Evolutionary conservation across 2,888 invertebrate genomes (phyloP), one percentile per base, ranked within the genome.

Genomic region (Eucriotettix oculatus): DNA sequence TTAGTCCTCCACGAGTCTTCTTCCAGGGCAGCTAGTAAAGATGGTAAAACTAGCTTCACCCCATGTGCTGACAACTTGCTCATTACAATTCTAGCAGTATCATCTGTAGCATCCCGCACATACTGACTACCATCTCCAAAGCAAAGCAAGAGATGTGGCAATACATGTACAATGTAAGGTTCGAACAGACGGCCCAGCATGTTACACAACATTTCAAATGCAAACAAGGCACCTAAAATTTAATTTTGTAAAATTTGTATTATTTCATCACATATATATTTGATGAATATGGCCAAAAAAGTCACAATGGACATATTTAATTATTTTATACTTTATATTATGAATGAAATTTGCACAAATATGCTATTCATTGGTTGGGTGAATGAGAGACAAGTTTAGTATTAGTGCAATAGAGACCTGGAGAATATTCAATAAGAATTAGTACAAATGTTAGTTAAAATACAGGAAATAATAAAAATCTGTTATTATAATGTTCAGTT

Each of bases 1-100:
- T 97, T 97, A 1, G 99, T 99, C 69, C 99, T 79, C 99, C 99
- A 99, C 16, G 96, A 95, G 75, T 99, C 98, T 72, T 98, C 94
- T 72, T 97, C 91, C 60, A 99, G 77, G 43, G 96, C 98, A 67
- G 87, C 86, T 63, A 99, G 77, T 64, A 99, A 78, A 63, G 94
- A 87, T 1, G 99, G 99, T 66, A 99, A 78, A 60, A 99, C 93
- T 53, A 99, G 79, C 76, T 98, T 99, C 54, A 98, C 98, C 64
- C 99, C 99, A 76, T 97, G 97, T 63, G 92, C 94, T 61, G 92
- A 93, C 61, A 99, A 79, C 73, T 93, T 90, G 69, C 90, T 89
- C 90, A 91, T 91, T 66, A 99, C 94, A 59, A 95, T 92, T 74
- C 89, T 87, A 48, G 97, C 92, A 58, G 96, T 93, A 71, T 96